These are phyloP conservation scores for Orgyia antiqua DNA, from an alignment of 2,888 invertebrate genomes.

Conservation along the genomic window DNA sequence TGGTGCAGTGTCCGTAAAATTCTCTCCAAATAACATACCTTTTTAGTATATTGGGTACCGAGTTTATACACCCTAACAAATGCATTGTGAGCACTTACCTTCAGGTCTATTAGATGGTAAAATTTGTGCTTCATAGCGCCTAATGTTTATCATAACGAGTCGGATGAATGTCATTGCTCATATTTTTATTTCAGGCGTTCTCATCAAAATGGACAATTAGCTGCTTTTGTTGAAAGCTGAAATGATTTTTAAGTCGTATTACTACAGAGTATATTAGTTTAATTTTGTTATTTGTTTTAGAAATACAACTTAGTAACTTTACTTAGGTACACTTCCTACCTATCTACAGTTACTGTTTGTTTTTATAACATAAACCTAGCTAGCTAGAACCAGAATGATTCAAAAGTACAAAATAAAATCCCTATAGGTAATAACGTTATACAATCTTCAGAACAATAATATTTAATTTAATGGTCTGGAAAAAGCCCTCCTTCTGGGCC, in stretches of 20 bases:
- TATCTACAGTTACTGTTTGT: too few species aligned
- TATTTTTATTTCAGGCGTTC: constrained; percentile 31
- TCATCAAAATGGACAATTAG: too few species aligned
- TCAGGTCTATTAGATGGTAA: constrained; percentile 39
- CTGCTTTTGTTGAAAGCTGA: too few species aligned
- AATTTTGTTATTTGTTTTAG: too few species aligned
- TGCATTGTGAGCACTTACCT: constrained; percentile 28
- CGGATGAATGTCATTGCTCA: constrained; percentile 36
- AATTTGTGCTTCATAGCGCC: constrained; percentile 28
- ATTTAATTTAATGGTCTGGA: constrained; percentile 72
- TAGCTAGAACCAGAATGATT: too few species aligned
- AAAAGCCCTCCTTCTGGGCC: constrained; percentile 42
- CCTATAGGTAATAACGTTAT: constrained; percentile 51
- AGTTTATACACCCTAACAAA: constrained; percentile 30
- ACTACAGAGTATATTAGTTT: too few species aligned
- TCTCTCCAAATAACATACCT: constrained; percentile 21
- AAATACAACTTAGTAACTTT: too few species aligned
- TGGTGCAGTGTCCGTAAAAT: constrained; percentile 17
- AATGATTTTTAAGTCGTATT: too few species aligned
- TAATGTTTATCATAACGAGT: constrained; percentile 48
- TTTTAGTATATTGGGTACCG: constrained; percentile 18
- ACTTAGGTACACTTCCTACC: too few species aligned
- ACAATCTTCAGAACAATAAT: constrained; percentile 44
- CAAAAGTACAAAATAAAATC: too few species aligned
- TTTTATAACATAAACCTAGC: too few species aligned